These are phyloP conservation scores for Hypsopygia costalis DNA, from an alignment of 2,888 invertebrate species.

Conservation along the genomic window DNA sequence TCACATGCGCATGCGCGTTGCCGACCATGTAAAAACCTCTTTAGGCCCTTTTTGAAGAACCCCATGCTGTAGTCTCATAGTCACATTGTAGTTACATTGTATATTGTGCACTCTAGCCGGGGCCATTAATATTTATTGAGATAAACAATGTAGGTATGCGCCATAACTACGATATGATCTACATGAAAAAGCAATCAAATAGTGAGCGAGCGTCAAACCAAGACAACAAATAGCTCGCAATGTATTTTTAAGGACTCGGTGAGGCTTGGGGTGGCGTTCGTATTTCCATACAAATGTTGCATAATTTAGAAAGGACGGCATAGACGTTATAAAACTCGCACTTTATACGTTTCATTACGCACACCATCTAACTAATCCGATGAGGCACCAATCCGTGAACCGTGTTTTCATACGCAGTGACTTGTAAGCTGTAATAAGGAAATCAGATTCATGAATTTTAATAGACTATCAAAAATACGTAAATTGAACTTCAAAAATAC, in stretches of 20 bases:
- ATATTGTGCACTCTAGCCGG: background rate
- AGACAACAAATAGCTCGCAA: conserved; percentile 61
- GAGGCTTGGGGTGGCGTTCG: conserved; percentile 47
- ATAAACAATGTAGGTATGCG: conserved; percentile 18
- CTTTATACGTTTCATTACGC: conserved; percentile 51
- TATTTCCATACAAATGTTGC: conserved; percentile 79
- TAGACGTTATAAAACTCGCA: conserved; percentile 54
- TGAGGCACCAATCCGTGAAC: conserved; percentile 11
- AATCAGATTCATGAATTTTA: background rate
- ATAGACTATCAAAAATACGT: no score
- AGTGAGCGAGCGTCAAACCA: conserved; percentile 59
- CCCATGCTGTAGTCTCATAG: no score
- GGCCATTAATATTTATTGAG: conserved; percentile 11
- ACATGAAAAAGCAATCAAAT: conserved; percentile 77
- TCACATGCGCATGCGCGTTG: no score
- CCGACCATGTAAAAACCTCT: no score
- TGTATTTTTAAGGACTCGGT: conserved; percentile 68
- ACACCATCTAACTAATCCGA: conserved; percentile 17
- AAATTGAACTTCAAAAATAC: no score
- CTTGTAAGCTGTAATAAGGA: background rate
- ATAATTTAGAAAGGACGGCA: conserved; percentile 67
- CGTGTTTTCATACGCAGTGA: background rate
- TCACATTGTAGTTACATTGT: background rate
- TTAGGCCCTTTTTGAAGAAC: no score
- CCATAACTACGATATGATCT: conserved; percentile 44